phyloP scores from a whole-genome alignment of 2,888 invertebrate species.

The Lochmaea capreae region DNA sequence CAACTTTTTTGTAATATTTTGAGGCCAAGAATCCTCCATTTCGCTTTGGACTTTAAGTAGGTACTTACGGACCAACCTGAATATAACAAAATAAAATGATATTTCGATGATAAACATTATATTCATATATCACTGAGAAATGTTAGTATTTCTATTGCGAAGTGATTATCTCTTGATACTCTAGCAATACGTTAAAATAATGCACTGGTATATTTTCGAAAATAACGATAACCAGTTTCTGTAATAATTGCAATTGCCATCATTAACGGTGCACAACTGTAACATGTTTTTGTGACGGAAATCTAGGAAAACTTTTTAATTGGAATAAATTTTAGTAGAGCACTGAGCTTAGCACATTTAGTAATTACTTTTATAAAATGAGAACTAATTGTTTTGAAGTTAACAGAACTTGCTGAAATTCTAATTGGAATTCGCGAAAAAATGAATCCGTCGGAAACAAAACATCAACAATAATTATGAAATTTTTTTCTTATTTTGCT shows the following conservation, averaged over 20 bases:
- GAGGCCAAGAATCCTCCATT: no score
- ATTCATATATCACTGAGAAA: no score
- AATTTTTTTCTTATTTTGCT: neutral
- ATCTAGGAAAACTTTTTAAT: slow-evolving; percentile 30
- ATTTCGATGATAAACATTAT: no score
- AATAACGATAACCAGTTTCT: slow-evolving; percentile 16
- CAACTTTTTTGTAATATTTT: no score
- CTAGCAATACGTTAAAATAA: neutral
- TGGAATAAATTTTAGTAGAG: slow-evolving; percentile 29
- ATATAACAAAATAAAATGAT: no score
- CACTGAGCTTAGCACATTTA: slow-evolving; percentile 24
- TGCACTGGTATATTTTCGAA: slow-evolving; percentile 3
- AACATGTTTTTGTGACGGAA: slow-evolving; percentile 26
- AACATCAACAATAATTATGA: neutral
- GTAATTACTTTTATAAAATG: slow-evolving; percentile 30
- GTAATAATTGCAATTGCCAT: slow-evolving; percentile 20
- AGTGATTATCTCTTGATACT: neutral
- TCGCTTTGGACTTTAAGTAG: no score
- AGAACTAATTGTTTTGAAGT: slow-evolving; percentile 29
- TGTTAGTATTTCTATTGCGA: neutral
- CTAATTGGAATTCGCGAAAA: slow-evolving; percentile 12
- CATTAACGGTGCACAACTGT: slow-evolving; percentile 23
- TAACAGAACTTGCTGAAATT: slow-evolving; percentile 5
- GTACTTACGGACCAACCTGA: no score
- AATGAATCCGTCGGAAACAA: slow-evolving; percentile 15